Percentiles rank a stretch among this genome's conserved stretches.
These are phyloP conservation scores for Argentina silus DNA, from an alignment of 2,797 vertebrate species.

Conservation along the genomic window DNA sequence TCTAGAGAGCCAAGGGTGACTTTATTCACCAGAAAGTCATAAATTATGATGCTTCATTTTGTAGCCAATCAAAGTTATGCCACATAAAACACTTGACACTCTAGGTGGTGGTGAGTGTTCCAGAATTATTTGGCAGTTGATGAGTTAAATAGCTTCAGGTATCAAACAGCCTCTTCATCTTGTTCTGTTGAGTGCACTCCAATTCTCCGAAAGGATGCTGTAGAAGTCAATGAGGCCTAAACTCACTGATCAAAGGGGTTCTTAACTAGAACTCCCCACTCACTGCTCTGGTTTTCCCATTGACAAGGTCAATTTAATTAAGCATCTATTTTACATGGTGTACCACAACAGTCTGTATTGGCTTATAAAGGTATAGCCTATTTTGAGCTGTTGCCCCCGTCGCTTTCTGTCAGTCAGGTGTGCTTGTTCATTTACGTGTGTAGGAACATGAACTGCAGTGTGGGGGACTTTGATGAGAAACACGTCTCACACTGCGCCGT, in stretches of 20 bases:
- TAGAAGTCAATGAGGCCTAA: background rate
- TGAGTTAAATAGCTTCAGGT: background rate
- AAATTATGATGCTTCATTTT: too few relatives aligned
- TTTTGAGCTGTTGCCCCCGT: background rate
- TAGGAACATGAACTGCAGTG: constrained; percentile 1
- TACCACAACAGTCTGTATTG: background rate
- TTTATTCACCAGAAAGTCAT: too few relatives aligned
- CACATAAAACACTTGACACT: too few relatives aligned
- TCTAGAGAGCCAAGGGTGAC: too few relatives aligned
- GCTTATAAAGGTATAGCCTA: background rate
- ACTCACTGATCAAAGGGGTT: constrained; percentile 9
- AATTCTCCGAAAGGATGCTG: background rate
- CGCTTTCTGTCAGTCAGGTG: background rate
- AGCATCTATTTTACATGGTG: constrained; percentile 2
- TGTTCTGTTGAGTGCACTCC: background rate
- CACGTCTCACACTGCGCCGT: constrained; percentile 5
- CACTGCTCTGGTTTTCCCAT: background rate
- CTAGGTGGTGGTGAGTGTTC: background rate
- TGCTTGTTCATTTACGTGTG: background rate
- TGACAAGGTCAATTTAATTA: background rate
- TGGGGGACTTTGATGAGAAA: constrained; percentile 13
- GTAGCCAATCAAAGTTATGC: too few relatives aligned
- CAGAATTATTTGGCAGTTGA: too few relatives aligned
- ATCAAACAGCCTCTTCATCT: background rate
- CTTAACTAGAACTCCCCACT: background rate